A percentile compares a stretch with the other conserved stretches of the same genome.
These are phyloP conservation scores for Lithobates sylvaticus DNA, from an alignment of 2,797 vertebrate species.

Conservation along the genomic window DNA sequence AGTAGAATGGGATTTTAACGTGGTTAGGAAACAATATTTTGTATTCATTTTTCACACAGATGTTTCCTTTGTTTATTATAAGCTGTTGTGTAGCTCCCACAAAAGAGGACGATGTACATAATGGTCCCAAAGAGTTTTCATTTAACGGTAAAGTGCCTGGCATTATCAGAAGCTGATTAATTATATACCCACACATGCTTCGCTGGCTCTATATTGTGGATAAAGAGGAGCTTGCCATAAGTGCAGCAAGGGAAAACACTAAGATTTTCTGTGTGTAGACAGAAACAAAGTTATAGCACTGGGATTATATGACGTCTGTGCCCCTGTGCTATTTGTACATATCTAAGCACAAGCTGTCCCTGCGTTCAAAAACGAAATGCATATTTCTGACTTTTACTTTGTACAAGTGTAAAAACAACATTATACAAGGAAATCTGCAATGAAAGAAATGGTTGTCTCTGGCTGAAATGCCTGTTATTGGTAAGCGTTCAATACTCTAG, in stretches of 20 bases:
- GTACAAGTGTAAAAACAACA: too few relatives aligned
- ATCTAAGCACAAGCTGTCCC: neutral
- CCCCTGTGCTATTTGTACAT: neutral
- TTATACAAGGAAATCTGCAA: too few relatives aligned
- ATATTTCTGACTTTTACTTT: too few relatives aligned
- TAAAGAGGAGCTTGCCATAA: neutral
- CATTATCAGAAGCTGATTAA: constrained; percentile 31
- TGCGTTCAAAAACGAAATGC: too few relatives aligned
- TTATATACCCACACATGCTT: constrained; percentile 34
- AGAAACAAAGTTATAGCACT: neutral
- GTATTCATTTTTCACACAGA: constrained; percentile 25
- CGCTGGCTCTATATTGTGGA: neutral
- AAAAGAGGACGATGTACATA: constrained; percentile 36
- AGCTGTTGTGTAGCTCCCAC: constrained; percentile 20
- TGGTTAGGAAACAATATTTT: constrained; percentile 23
- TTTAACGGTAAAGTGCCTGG: constrained; percentile 30
- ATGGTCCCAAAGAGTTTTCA: constrained; percentile 40
- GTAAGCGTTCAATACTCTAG: too few relatives aligned
- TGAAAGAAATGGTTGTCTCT: too few relatives aligned
- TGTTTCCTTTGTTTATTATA: constrained; percentile 46
- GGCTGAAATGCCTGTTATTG: too few relatives aligned
- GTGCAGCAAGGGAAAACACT: neutral
- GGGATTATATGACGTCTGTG: neutral
- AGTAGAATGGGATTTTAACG: neutral
- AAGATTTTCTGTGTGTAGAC: neutral